Evolutionary conservation across 2,888 invertebrate genomes (phyloP).

Genomic region (Drosophila anomalata): DNA sequence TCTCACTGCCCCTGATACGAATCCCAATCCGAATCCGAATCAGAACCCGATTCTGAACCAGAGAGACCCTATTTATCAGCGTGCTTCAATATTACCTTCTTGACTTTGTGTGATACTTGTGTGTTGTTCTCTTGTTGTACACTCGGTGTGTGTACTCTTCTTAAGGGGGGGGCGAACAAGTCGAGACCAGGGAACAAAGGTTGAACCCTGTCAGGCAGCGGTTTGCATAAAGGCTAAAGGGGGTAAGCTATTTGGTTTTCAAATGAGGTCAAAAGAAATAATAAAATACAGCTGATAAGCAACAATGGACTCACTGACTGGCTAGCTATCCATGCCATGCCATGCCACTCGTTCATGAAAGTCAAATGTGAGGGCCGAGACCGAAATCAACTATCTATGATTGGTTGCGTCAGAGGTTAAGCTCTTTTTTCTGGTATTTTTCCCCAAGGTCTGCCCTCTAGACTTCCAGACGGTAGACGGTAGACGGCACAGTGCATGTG

Average conservation of each 20-base stretch:
- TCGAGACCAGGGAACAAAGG: constrained; percentile 38
- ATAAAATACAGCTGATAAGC: constrained; percentile 48
- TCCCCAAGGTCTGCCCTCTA: constrained; percentile 52
- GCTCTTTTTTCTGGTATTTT: constrained; percentile 2
- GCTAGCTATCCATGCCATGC: constrained; percentile 9
- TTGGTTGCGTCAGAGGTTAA: constrained; percentile 36
- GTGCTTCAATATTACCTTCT: constrained; percentile 37
- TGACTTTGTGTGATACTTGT: constrained; percentile 28
- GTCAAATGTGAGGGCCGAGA: constrained; percentile 34
- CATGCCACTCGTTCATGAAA: constrained; percentile 37
- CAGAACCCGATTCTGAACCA: neutral
- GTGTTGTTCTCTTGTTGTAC: neutral
- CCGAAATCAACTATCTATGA: constrained; percentile 37
- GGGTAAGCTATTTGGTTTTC: constrained; percentile 67
- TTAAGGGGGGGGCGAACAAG: neutral
- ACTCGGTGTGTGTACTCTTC: constrained; percentile 27
- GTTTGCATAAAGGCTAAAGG: constrained; percentile 42
- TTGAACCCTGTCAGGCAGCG: constrained; percentile 48
- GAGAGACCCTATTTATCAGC: constrained; percentile 42
- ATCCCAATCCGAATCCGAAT: neutral
- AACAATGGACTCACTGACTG: constrained; percentile 11
- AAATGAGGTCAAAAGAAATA: constrained; percentile 79
- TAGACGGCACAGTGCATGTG: constrained; percentile 13
- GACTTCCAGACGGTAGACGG: constrained; percentile 29
- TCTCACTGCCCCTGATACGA: constrained; percentile 31